Base-by-base conservation (phyloP, 2,797 vertebrate species). In the Phoebastria nigripes region DNA sequence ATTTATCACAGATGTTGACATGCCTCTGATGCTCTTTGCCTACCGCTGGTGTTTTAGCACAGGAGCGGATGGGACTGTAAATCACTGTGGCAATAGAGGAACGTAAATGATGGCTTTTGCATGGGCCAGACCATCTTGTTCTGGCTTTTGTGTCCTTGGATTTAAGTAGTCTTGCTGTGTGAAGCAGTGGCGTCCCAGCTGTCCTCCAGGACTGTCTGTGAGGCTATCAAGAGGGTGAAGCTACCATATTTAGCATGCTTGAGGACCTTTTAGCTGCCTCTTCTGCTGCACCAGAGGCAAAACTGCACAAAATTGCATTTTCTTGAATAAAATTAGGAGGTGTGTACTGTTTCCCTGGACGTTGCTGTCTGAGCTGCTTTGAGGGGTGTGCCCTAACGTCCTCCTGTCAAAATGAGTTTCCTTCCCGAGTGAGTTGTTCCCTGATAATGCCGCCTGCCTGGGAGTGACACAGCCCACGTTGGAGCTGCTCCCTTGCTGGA, bases 381-480 rank as follows among this genome's bases (percentile, higher is more conserved):
- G 31, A 42, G 62, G 54, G 59, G 3, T 52, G 51, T 42, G 55
- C 62, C 47, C 35, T 61, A 3, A 9, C 0, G 0, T 37, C 49
- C n/a, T 47, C 61, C 33, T 26, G 22, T 19, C 13, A 9, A 10
- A 39, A 7, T 2, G 44, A 41, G 41, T 33, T 42, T 51, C 15
- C 15, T 18, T 1, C 55, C 24, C 0, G 1, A 31, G 26, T 4
- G 6, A 59, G 42, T 31, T 0, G 1, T 59, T 82, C 47, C 56
- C 24, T 6, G 41, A 1, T 31, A 33, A 8, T 0, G 0, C 25
- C 15, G 42, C 29, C 25, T 3, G 58, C 69, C 61, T 0, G 1
- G 83, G 37, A 52, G 21, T 9, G 52, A 7, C 70, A 9, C 0
- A 12, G 25, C 8, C 56, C 12, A 3, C 0, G 19, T 29, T 55